Conservation (phyloP, 2,888 invertebrate genomes). For the Dolichopus griseipennis region DNA sequence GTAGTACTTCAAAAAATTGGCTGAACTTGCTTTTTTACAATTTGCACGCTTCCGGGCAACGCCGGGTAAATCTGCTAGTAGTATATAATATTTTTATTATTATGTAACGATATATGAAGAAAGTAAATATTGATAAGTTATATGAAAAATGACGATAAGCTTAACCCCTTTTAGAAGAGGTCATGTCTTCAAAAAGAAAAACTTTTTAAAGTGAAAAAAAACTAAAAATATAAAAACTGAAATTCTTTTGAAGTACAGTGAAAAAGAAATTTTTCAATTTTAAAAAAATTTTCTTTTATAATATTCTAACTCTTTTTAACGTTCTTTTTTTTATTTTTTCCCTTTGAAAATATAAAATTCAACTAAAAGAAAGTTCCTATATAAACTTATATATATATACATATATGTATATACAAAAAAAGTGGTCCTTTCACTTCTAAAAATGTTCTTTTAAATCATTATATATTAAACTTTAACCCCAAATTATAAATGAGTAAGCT, state of each 20-base stretch:
- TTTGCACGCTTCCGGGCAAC: no score
- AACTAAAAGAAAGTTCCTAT: no score
- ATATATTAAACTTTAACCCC: neutral
- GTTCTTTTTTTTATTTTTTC: neutral
- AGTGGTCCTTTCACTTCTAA: neutral
- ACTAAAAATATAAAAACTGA: neutral
- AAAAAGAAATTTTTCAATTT: neutral
- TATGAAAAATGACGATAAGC: neutral
- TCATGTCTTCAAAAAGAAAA: neutral
- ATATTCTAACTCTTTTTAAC: neutral
- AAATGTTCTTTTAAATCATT: neutral
- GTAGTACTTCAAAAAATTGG: no score
- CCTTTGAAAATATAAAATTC: no score
- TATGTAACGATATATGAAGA: no score
- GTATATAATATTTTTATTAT: neutral
- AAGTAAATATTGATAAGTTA: neutral
- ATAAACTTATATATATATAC: neutral
- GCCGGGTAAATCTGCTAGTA: no score
- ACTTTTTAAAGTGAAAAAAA: neutral
- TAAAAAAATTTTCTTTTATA: neutral
- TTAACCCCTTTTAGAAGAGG: conserved; percentile 2
- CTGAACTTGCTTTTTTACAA: no score
- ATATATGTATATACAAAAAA: no score
- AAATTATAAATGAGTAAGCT: neutral
- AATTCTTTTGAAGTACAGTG: neutral